Evolutionary conservation across 2,888 invertebrate genomes (phyloP).

Genomic region (Melangyna quadrimaculata): DNA sequence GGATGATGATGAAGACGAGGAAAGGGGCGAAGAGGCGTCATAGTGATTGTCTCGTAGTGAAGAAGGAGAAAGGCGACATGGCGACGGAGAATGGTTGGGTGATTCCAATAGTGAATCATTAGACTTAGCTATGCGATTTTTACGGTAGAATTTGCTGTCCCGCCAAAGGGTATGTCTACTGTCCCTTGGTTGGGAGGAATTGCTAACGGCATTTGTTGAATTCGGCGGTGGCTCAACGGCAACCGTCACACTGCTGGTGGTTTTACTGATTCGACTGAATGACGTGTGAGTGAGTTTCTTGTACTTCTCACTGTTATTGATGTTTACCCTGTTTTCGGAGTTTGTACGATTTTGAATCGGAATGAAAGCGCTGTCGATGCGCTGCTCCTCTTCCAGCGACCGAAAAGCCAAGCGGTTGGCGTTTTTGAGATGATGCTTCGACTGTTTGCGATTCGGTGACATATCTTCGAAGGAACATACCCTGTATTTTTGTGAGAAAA

Average conservation of each 20-base stretch:
- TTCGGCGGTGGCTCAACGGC: conserved; percentile 72
- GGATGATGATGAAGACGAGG: conserved; percentile 75
- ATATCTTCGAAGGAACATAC: conserved; percentile 81
- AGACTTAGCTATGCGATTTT: conserved; percentile 81
- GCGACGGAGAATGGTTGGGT: conserved; percentile 76
- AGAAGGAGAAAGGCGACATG: conserved; percentile 76
- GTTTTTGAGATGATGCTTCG: conserved; percentile 77
- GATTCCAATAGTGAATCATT: conserved; percentile 80
- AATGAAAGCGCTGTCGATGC: conserved; percentile 80
- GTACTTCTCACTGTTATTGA: conserved; percentile 80
- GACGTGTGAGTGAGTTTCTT: conserved; percentile 80
- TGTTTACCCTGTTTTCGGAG: conserved; percentile 80
- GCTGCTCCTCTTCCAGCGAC: conserved; percentile 80
- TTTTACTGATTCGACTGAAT: conserved; percentile 79
- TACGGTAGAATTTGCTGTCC: conserved; percentile 81
- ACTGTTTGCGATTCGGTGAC: conserved; percentile 77
- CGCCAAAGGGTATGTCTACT: conserved; percentile 80
- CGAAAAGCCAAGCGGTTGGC: conserved; percentile 80
- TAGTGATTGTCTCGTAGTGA: conserved; percentile 79
- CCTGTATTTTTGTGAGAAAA: conserved; percentile 81
- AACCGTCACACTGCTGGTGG: conserved; percentile 74
- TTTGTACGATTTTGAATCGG: conserved; percentile 80
- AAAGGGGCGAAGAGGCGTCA: conserved; percentile 75
- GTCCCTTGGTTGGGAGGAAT: conserved; percentile 73
- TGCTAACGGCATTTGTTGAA: conserved; percentile 36